Base-by-base conservation (phyloP, 2,113 vertebrate genomes). In the Gadus chalcogrammus region DNA sequence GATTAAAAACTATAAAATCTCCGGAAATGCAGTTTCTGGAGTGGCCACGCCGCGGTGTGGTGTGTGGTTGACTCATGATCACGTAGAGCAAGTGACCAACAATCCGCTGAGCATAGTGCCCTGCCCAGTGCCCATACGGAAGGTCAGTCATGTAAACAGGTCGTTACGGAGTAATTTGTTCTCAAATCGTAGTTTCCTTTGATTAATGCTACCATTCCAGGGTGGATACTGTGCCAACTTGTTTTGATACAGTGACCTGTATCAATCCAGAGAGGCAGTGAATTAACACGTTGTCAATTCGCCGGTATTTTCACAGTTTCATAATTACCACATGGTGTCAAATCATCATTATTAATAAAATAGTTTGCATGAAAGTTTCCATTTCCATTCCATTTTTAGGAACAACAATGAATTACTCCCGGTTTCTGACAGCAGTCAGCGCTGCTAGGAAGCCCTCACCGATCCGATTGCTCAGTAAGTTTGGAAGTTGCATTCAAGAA, bases 371-470 rank as follows among this genome's bases (percentile, higher is more conserved):
- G 17, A 56, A 56, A 58, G 9, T 17, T 58, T 58, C 16, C 55
- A 55, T 55, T 55, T 15, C 3, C 15, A 13, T 17, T 58, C 4
- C 22, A 61, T 62, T 64, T 4, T 74, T 78, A 7, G 0, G 69
- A 86, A 90, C 83, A 81, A 76, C 42, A 75, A 99, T 99, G 97
- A 98, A 98, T 79, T 98, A 98, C 56, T 74, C 94, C 24, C 88
- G 93, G 18, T 99, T 96, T 84, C 71, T 98, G 80, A 97, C 93
- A 0, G 88, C 92, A 68, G 91, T 92, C 3, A 98, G 97, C 24
- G 91, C 91, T 17, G 91, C 96, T 48, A 92, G 97, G 62, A 92
- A 81, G 69, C 79, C 90, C 0, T 97, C 94, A 3, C 70, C 94
- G 0, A 94, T 99, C 88, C 90, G 96, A 71, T 1, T 90, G 12